A percentile compares a stretch with the other conserved stretches of the same genome.
phyloP scores from a whole-genome alignment of 1,140 invertebrate species.

The Sitodiplosis mosellana region DNA sequence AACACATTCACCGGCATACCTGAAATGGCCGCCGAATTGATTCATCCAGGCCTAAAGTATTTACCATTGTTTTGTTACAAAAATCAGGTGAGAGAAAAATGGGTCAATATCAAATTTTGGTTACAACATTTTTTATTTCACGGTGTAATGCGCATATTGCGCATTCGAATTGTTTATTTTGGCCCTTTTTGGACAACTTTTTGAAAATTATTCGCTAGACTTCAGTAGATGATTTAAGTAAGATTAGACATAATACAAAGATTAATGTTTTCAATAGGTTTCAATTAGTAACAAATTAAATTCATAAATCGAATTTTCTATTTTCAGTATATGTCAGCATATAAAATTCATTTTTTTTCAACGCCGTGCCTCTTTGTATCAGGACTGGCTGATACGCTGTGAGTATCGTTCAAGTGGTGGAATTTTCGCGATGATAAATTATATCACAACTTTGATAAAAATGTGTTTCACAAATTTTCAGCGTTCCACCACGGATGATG shows the following conservation, averaged over 20 bases:
- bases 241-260: no score
- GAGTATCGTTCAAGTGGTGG: no score
- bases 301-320: slow-evolving; percentile 7
- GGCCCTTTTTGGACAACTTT: no score
- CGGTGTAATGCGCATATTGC: neutral
- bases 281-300: no score
- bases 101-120: no score
- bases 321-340: slow-evolving; percentile 48
- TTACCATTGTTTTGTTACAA: slow-evolving; percentile 61
- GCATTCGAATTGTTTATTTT: no score
- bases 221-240: no score
- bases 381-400: slow-evolving; percentile 56
- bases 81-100: slow-evolving; percentile 50
- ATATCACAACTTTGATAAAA: no score
- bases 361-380: slow-evolving; percentile 62
- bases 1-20: slow-evolving; percentile 92
- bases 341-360: slow-evolving; percentile 44
- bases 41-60: slow-evolving; percentile 48
- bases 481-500: slow-evolving; percentile 51
- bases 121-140: neutral
- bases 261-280: no score
- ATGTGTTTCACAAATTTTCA: no score
- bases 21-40: slow-evolving; percentile 66
- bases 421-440: no score
- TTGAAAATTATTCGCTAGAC: no score